A percentile compares a stretch with the other conserved stretches of the same genome.
These are phyloP conservation scores for Apotomis capreana DNA, from an alignment of 2,888 invertebrate species.

Conservation along the genomic window DNA sequence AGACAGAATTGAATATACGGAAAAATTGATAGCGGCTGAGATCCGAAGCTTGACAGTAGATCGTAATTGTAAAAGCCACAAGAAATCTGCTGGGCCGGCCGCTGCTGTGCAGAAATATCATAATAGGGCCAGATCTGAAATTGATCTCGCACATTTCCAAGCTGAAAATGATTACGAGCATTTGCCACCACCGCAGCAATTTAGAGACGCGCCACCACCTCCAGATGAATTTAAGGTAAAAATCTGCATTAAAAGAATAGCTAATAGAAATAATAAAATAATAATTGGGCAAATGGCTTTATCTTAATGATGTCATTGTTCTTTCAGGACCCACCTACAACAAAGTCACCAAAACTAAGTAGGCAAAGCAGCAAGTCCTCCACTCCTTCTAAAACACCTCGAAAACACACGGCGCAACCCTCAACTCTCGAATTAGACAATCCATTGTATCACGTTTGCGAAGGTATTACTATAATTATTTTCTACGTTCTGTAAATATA, in stretches of 20 bases:
- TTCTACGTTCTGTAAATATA: constrained; percentile 22
- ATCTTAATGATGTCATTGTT: constrained; percentile 7
- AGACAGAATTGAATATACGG: constrained; percentile 79
- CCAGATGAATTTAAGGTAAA: constrained; percentile 87
- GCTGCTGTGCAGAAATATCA: constrained; percentile 66
- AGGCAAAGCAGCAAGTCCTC: constrained; percentile 77
- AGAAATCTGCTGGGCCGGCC: constrained; percentile 60
- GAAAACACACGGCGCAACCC: constrained; percentile 64
- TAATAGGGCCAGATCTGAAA: constrained; percentile 84
- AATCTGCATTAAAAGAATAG: constrained; percentile 20
- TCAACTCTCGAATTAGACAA: constrained; percentile 85
- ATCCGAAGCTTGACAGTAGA: constrained; percentile 75
- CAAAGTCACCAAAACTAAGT: constrained; percentile 74
- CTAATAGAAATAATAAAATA: too few relatives aligned
- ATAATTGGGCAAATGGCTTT: too few relatives aligned
- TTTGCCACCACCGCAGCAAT: constrained; percentile 92
- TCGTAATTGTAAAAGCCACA: constrained; percentile 69
- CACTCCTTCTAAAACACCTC: constrained; percentile 73
- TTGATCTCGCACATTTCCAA: constrained; percentile 81
- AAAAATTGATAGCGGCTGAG: constrained; percentile 78
- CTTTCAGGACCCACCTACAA: constrained; percentile 71
- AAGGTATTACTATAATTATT: constrained; percentile 79
- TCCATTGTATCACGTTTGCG: constrained; percentile 91
- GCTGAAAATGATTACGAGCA: constrained; percentile 87
- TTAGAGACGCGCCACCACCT: constrained; percentile 91